Evolutionary conservation across 2,888 invertebrate genomes (phyloP), one percentile per base, ranked within the genome.

Genomic region (Brassicogethes aeneus): DNA sequence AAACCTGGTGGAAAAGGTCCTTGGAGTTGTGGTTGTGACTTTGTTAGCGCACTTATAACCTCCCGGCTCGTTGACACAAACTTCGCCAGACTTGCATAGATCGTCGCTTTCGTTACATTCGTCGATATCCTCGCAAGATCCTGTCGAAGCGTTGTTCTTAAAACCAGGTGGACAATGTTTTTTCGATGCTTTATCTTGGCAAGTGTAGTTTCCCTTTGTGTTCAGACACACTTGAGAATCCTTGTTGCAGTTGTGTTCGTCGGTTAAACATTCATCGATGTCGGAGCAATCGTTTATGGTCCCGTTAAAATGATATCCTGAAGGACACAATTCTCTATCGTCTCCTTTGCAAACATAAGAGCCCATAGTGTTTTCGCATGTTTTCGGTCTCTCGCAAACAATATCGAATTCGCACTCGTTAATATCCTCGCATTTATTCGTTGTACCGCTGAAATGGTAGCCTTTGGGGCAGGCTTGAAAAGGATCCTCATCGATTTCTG

Each of bases 181-280:
- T 56, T 74, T 76, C 13, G 77, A 76, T 2, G 76, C 77, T 55
- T 77, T 79, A 53, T 80, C 75, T 51, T 79, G 75, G 55, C 84
- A 85, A 50, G 79, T 76, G 64, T 78, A 86, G 43, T 74, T 73
- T 10, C 86, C 85, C 48, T 77, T 76, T 0, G 77, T 79, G 62
- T 86, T 86, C 53, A 82, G 71, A 61, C 85, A 86, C 55, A 77
- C 70, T 61, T 84, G 79, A 1, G 77, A 78, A 12, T 75, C 70
- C 2, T 72, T 72, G 56, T 78, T 75, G 59, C 85, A 86, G 56
- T 78, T 78, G 54, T 84, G 77, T 30, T 71, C 58, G 1, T 73
- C 75, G 48, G 76, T 75, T 0, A 72, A 67, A 49, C 86, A 87
- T 55, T 87, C 86, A 55, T 87, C 81, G 42, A 85, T 80, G 60